A percentile compares a stretch with the other conserved stretches of the same genome.
phyloP scores from a whole-genome alignment of 2,113 vertebrate genomes.

The Otocyon megalotis region DNA sequence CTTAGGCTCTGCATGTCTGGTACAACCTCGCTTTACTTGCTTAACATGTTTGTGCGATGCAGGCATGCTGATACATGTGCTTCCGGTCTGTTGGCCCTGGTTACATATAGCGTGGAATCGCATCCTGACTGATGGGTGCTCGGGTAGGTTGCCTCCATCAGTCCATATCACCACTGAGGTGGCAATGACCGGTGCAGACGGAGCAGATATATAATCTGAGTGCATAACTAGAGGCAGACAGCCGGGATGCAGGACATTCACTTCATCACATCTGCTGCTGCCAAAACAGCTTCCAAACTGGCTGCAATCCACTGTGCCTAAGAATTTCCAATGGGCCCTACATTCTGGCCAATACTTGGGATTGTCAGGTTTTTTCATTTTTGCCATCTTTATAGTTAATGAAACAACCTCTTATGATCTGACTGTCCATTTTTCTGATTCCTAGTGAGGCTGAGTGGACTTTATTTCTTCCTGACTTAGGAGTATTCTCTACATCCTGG shows the following conservation, averaged over 20 bases:
- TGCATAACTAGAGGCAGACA: fast-evolving
- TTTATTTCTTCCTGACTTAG: not conserved
- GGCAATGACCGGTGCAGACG: fast-evolving
- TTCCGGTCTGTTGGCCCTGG: fast-evolving
- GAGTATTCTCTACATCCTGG: fast-evolving
- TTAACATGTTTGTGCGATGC: fast-evolving
- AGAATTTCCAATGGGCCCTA: too few relatives aligned
- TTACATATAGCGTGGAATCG: fast-evolving
- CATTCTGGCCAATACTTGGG: too few relatives aligned
- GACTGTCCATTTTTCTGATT: not conserved
- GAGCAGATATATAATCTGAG: fast-evolving
- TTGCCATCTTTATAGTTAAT: too few relatives aligned
- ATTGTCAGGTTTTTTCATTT: not conserved
- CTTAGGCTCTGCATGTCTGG: fast-evolving
- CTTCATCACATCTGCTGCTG: too few relatives aligned
- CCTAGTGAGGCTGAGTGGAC: not conserved
- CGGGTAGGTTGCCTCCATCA: fast-evolving
- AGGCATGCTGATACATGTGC: fast-evolving
- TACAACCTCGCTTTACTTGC: fast-evolving
- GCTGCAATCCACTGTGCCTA: too few relatives aligned
- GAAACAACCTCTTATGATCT: not conserved
- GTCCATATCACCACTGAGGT: fast-evolving
- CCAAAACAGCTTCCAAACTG: not conserved
- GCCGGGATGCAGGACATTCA: not conserved
- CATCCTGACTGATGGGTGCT: fast-evolving